Conservation (phyloP, 1,140 invertebrate species). For the Sogatella furcifera region DNA sequence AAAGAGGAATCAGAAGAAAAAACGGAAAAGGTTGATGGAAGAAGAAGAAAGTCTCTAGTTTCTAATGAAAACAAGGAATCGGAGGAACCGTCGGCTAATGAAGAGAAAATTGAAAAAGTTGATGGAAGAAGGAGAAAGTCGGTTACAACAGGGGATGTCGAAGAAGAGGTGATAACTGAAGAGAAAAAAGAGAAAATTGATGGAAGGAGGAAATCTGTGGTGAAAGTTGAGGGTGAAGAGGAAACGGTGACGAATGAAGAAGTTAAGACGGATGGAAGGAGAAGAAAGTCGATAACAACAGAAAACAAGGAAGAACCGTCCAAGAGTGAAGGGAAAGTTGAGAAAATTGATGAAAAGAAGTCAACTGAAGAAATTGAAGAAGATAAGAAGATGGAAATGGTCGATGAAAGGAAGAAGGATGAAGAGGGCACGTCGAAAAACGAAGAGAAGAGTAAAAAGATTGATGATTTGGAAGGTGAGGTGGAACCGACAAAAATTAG, state of each 20-base stretch:
- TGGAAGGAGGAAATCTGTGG: background rate
- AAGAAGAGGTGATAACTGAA: background rate
- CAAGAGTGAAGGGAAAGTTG: background rate
- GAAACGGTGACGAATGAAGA: background rate
- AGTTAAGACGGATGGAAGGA: background rate
- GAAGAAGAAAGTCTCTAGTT: background rate
- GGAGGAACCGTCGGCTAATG: background rate
- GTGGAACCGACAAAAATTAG: too few species aligned
- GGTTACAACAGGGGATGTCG: background rate
- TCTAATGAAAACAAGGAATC: too few species aligned
- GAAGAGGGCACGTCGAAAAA: too few species aligned
- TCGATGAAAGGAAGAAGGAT: too few species aligned
- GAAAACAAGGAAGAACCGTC: background rate
- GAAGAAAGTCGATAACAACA: background rate
- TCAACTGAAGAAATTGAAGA: too few species aligned
- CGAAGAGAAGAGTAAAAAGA: too few species aligned
- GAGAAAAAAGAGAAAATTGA: background rate
- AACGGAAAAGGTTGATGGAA: background rate
- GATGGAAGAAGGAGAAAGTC: background rate
- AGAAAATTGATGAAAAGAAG: background rate
- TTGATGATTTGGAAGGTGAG: too few species aligned
- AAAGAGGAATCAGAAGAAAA: background rate
- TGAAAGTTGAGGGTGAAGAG: background rate
- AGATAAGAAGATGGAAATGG: too few species aligned
- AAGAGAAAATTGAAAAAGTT: background rate